Base-by-base conservation (phyloP, 2,797 vertebrate species). In the Tiaroga cobitis region DNA sequence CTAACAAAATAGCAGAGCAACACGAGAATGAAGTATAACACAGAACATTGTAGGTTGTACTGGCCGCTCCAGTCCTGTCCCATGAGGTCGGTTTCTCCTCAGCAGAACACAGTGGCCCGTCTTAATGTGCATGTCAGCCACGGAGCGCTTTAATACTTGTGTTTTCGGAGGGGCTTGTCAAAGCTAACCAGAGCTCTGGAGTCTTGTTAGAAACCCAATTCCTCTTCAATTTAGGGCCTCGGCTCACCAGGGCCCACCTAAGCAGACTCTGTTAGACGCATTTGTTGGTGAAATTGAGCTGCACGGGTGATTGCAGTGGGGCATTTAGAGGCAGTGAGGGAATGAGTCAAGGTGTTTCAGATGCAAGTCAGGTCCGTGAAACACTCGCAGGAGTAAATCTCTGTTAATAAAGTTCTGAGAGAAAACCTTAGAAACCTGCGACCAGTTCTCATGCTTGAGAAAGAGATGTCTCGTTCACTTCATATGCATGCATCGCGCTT, bases 161-260 rank as follows among this genome's bases (percentile, higher is more conserved):
- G 46, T 90, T 92, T 92, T 89, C 86, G 26, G 86, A 90, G 87
- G 82, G 83, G 87, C 90, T 90, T 90, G 90, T 91, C 87, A 89
- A 90, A 88, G 87, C 84, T 86, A 90, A 88, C 85, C 75, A 82
- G 89, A 90, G 91, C 91, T 93, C 90, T 86, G 86, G 91, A 90
- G 89, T 90, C 90, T 93, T 91, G 91, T 93, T 93, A 91, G 91
- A 90, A 89, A 89, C 80, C 87, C 88, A 90, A 89, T 93, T 90
- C 80, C 65, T 90, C 61, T 69, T 91, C 87, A 92, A 90, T 90
- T 90, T 89, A 85, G 68, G 76, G 67, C 87, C 78, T 77, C 81
- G 88, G 83, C 85, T 86, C 77, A 49, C 88, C 81, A 80, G 85
- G 83, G 89, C 85, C 79, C 86, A 34, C 34, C 85, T 91, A 89